phyloP scores from a whole-genome alignment of 2,113 vertebrate genomes.

The Albula goreensis region DNA sequence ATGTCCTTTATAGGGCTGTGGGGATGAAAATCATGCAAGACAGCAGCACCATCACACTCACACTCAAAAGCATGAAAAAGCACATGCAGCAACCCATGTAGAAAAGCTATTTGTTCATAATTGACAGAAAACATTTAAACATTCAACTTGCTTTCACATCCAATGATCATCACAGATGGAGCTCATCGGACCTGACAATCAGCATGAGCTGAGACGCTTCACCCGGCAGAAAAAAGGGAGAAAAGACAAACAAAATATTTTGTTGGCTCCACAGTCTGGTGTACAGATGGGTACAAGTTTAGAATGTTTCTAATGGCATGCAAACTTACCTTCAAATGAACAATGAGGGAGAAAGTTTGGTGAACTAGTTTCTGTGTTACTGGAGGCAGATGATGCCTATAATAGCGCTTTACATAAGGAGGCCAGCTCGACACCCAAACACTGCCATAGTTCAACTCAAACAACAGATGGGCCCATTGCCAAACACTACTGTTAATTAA shows the following conservation, averaged over 20 bases:
- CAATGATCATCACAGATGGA: slow-evolving; percentile 22
- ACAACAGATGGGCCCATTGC: not conserved
- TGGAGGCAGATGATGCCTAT: not conserved
- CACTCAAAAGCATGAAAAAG: not conserved
- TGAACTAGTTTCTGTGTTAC: not conserved
- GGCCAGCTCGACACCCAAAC: not conserved
- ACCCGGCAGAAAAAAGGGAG: not conserved
- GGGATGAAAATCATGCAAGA: too few species aligned
- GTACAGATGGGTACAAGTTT: not conserved
- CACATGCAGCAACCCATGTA: not conserved
- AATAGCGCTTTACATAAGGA: not conserved
- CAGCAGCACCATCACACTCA: not conserved
- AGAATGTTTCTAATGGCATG: not conserved
- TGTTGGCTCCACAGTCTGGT: not conserved
- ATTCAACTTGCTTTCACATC: slow-evolving; percentile 15
- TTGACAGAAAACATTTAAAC: slow-evolving; percentile 13
- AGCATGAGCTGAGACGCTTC: not conserved
- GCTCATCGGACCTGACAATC: slow-evolving; percentile 2
- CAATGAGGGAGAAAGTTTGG: not conserved
- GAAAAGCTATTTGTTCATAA: slow-evolving; percentile 28
- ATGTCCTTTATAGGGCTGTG: too few species aligned
- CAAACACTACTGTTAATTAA: not conserved
- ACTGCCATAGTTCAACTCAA: slow-evolving; percentile 5
- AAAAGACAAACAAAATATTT: not conserved
- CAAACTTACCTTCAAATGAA: not conserved